These are phyloP conservation scores for Phalacrocorax brasilianus DNA, from an alignment of 2,113 vertebrate genomes.

Conservation along the genomic window DNA sequence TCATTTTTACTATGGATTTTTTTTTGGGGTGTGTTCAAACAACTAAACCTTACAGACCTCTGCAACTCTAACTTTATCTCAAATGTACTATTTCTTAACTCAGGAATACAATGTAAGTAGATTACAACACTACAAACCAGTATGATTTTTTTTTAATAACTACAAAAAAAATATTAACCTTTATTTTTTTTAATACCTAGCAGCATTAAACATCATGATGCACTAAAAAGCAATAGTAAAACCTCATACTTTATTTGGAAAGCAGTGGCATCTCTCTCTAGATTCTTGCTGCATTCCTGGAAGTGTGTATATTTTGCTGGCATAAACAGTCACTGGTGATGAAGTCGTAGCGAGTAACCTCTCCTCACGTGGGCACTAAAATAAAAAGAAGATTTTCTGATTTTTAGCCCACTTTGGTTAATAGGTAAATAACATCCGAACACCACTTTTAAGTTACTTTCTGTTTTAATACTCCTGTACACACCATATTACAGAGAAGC, in stretches of 20 bases:
- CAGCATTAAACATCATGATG: background rate
- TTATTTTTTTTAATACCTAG: background rate
- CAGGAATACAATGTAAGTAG: background rate
- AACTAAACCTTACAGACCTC: background rate
- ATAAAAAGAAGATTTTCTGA: conserved; percentile 34
- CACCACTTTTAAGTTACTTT: background rate
- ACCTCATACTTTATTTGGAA: conserved; percentile 83
- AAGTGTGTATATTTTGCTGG: conserved; percentile 75
- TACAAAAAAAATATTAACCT: background rate
- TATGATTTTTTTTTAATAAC: background rate
- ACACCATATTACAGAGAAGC: background rate
- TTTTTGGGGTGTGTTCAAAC: background rate
- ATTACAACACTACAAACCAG: background rate
- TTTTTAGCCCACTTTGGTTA: background rate
- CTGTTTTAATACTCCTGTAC: background rate
- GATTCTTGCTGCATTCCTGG: conserved; percentile 62
- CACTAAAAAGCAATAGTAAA: background rate
- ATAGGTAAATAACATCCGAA: background rate
- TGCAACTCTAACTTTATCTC: background rate
- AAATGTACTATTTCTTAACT: background rate
- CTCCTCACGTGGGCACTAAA: conserved; percentile 80
- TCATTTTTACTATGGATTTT: background rate
- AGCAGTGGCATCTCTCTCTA: conserved; percentile 83
- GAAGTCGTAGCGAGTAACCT: conserved; percentile 71
- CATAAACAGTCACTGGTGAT: conserved; percentile 64